Base-by-base conservation (phyloP, 1,140 invertebrate genomes). In the Himalopsyche phryganea region DNA sequence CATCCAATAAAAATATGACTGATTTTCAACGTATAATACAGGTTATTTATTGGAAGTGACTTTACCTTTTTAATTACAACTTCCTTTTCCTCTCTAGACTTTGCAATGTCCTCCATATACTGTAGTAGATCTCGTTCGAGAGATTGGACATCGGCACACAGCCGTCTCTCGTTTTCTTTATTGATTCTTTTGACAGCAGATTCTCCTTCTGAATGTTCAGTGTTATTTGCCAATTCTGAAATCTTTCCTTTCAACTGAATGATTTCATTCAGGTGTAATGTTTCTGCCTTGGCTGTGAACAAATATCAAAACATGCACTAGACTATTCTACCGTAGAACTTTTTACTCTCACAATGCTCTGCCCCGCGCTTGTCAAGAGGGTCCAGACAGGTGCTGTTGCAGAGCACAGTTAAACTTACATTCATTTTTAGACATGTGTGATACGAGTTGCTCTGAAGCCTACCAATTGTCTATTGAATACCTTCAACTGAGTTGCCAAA, bases 281-380 rank as follows among this genome's bases (percentile, higher is more conserved):
- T 41, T 20, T 63, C 42, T 40, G 41, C 20, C 14, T 50, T 63
- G 36, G 53, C 60, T 63, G 40, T 7, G 41, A 50, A 17, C 13
- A 19, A 45, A 15, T 6, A 15, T 40, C 38, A 40, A 40, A 14
- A 50, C n/a, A n/a, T n/a, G n/a, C n/a, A n/a, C n/a, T n/a, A n/a
- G n/a, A n/a, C n/a, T n/a, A n/a, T n/a, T n/a, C n/a, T n/a, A n/a
- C n/a, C n/a, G n/a, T n/a, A n/a, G n/a, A n/a, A n/a, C n/a, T n/a
- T n/a, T n/a, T n/a, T n/a, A n/a, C n/a, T n/a, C n/a, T n/a, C n/a
- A n/a, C n/a, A n/a, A n/a, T n/a, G n/a, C n/a, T n/a, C n/a, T n/a
- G n/a, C n/a, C n/a, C n/a, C n/a, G n/a, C n/a, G n/a, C n/a, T n/a
- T n/a, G n/a, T n/a, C n/a, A 46, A 50, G 32, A 35, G 42, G 17